Base-by-base conservation (phyloP, 2,797 vertebrate species). In the Eulemur albifrons region DNA sequence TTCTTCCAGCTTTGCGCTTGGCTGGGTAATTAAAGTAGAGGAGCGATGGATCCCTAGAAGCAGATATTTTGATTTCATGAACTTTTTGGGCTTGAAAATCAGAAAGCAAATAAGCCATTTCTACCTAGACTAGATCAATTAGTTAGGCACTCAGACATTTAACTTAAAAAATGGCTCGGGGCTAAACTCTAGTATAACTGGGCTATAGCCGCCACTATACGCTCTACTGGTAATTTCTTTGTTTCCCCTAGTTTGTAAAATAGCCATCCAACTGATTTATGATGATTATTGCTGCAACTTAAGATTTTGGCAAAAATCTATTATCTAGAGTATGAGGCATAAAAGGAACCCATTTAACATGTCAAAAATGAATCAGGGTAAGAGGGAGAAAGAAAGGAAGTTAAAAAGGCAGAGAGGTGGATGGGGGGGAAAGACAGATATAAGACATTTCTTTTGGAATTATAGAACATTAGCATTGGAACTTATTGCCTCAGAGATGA, bases 71-170 rank as follows among this genome's bases (percentile, higher is more conserved):
- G 38, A 87, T 95, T 92, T 82, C 8, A 52, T 93, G 43, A 92
- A 76, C 50, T 50, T 86, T 93, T 90, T 57, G 90, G 35, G 14
- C 27, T 72, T 95, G 43, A 65, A 93, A 79, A 65, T 75, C 35
- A 48, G 65, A 90, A 65, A 93, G 18, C 48, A 93, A 93, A 85
- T 88, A 87, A 93, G 18, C 12, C 6, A 1, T 79, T 96, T 94
- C 59, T 76, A 40, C 32, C 77, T 80, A 52, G 27, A 72, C 75
- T 92, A 86, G 40, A 92, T 72, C 79, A 88, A 25, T 88, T 92
- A 80, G 20, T 87, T 93, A 88, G 59, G 35, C 32, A 63, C 35
- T 67, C 32, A 57, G 73, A 76, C 7, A 4, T 93, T 85, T 86
- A 89, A 88, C 52, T 92, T 88, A 67, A 40, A 79, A 87, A 86